A percentile compares a stretch with the other conserved stretches of the same genome.
These are phyloP conservation scores for Tiliacea citrago DNA, from an alignment of 2,888 invertebrate species.

Conservation along the genomic window DNA sequence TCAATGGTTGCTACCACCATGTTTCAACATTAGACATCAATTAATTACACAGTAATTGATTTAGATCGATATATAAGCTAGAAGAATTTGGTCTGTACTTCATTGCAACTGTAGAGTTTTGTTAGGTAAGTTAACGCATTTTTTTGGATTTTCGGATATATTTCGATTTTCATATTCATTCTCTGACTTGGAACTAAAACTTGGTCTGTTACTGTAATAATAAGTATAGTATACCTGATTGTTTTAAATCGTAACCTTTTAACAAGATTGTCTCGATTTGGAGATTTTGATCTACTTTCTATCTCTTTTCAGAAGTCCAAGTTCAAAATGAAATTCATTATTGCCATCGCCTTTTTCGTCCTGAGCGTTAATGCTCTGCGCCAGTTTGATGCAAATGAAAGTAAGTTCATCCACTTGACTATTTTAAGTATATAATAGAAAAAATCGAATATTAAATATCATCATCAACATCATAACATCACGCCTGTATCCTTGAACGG, in stretches of 20 bases:
- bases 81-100: not conserved
- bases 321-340: conserved; percentile 71
- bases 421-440: too few relatives aligned
- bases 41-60: conserved; percentile 48
- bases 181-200: not conserved
- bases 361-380: conserved; percentile 65
- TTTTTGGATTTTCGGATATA: not conserved
- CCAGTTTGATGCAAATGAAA: not conserved
- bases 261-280: not conserved
- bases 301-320: not conserved
- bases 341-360: conserved; percentile 68
- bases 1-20: conserved; percentile 46
- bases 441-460: not conserved
- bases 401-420: conserved; percentile 27
- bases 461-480: not conserved
- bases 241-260: not conserved
- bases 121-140: conserved; percentile 9
- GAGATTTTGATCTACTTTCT: too few relatives aligned
- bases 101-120: conserved; percentile 17
- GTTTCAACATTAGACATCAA: conserved; percentile 22
- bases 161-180: not conserved
- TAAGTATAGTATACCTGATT: not conserved
- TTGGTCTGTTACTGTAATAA: not conserved
- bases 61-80: conserved; percentile 38
- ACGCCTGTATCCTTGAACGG: not conserved